Percentiles rank a stretch among this genome's conserved stretches.
These are phyloP conservation scores for Acronicta aceris DNA, from an alignment of 2,888 invertebrate species.

Conservation along the genomic window DNA sequence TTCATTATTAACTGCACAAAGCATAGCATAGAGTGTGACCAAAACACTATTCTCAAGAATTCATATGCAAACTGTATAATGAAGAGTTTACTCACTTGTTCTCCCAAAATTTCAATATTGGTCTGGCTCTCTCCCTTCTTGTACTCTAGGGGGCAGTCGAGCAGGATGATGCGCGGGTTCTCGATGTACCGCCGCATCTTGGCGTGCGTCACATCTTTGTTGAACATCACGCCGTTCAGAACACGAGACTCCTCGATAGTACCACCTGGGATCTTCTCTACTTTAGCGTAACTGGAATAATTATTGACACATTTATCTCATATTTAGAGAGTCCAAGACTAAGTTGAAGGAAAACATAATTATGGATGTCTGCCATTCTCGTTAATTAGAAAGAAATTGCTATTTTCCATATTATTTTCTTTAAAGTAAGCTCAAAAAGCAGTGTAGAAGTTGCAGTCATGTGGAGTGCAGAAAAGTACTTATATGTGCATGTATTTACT, in stretches of 20 bases:
- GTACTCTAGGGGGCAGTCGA: conserved; percentile 99
- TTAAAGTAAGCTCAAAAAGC: too few relatives aligned
- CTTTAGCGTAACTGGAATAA: conserved; percentile 94
- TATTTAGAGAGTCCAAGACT: too few relatives aligned
- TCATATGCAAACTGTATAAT: neutral
- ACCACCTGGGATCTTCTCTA: conserved; percentile 98
- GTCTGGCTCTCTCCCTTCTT: conserved; percentile 99
- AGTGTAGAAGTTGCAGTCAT: too few relatives aligned
- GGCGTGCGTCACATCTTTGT: conserved; percentile 99
- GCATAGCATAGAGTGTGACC: too few relatives aligned
- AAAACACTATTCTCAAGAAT: too few relatives aligned
- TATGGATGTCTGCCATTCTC: too few relatives aligned
- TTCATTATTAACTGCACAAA: too few relatives aligned
- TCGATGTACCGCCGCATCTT: conserved; percentile 98
- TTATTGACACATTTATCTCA: neutral
- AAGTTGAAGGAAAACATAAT: too few relatives aligned
- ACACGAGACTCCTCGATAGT: conserved; percentile 98
- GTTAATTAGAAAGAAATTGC: too few relatives aligned
- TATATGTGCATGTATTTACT: too few relatives aligned
- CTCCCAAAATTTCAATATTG: conserved; percentile 98
- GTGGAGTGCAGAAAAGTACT: too few relatives aligned
- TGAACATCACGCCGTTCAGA: conserved; percentile 98
- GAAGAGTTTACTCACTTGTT: conserved; percentile 88
- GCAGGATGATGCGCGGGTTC: conserved; percentile 97
- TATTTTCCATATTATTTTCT: too few relatives aligned